Evolutionary conservation across 2,888 invertebrate genomes (phyloP).

Genomic region (Phalera bucephala): DNA sequence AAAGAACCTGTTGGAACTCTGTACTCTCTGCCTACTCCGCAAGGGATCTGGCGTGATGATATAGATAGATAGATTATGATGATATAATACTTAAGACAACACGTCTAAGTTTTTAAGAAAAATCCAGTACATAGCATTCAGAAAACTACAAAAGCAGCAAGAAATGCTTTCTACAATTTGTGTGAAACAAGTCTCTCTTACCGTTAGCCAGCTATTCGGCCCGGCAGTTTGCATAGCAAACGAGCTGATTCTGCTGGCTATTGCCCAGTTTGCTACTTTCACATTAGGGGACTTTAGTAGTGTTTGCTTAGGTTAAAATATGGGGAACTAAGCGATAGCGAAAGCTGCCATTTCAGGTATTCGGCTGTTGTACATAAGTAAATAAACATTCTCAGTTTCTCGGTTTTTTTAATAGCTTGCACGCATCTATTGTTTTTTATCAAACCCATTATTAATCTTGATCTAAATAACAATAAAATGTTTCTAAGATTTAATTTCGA

Average conservation of each 20-base stretch:
- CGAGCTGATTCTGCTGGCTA: constrained; percentile 16
- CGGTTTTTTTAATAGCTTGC: not conserved
- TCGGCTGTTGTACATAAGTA: not conserved
- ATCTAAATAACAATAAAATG: no score
- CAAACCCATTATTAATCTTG: constrained; percentile 1
- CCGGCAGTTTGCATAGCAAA: constrained; percentile 7
- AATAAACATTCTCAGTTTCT: not conserved
- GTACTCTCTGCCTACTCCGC: no score
- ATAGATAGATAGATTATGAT: no score
- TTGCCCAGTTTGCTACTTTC: constrained; percentile 13
- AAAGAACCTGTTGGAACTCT: no score
- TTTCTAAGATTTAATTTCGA: no score
- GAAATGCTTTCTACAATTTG: constrained; percentile 1
- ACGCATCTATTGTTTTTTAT: not conserved
- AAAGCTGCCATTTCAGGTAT: not conserved
- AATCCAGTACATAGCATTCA: not conserved
- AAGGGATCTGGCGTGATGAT: no score
- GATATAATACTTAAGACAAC: no score
- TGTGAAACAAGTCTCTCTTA: constrained; percentile 9
- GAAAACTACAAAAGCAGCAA: constrained; percentile 3
- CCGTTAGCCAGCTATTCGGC: constrained; percentile 7
- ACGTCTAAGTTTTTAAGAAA: no score
- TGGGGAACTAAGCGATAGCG: not conserved
- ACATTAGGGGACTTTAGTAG: constrained; percentile 17
- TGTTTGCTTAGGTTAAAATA: constrained; percentile 1